Conservation (phyloP, 2,888 invertebrate species). For the Drosophila melanosoma region DNA sequence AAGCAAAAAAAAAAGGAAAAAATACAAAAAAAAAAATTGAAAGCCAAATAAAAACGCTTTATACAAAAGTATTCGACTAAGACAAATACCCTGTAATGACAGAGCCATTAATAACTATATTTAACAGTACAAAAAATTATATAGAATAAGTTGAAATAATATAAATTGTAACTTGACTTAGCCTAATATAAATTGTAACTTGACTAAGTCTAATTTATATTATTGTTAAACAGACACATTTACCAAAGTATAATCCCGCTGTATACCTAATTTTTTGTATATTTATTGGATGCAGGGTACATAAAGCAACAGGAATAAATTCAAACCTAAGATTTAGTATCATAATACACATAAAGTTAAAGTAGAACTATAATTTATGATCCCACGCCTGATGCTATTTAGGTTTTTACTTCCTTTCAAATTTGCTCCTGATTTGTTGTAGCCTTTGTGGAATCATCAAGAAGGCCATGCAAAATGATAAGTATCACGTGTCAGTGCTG, state of each 20-base stretch:
- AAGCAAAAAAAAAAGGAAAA: constrained; percentile 38
- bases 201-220: background rate
- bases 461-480: constrained; percentile 54
- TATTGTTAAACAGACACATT: background rate
- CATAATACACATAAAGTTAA: constrained; percentile 4
- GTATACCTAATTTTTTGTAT: background rate
- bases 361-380: constrained; percentile 22
- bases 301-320: constrained; percentile 58
- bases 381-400: constrained; percentile 29
- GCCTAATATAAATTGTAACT: background rate
- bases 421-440: constrained; percentile 16
- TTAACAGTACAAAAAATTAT: background rate
- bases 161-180: background rate
- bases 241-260: background rate
- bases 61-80: too few relatives aligned
- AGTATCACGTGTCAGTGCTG: constrained; percentile 63
- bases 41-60: background rate
- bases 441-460: constrained; percentile 55
- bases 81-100: constrained; percentile 4
- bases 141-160: background rate
- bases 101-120: background rate
- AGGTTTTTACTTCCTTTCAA: constrained; percentile 16
- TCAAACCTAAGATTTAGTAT: background rate
- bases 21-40: constrained; percentile 9
- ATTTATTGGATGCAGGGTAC: background rate